Conservation (phyloP, 2,113 vertebrate genomes). For the Sceloporus tristichus region DNA sequence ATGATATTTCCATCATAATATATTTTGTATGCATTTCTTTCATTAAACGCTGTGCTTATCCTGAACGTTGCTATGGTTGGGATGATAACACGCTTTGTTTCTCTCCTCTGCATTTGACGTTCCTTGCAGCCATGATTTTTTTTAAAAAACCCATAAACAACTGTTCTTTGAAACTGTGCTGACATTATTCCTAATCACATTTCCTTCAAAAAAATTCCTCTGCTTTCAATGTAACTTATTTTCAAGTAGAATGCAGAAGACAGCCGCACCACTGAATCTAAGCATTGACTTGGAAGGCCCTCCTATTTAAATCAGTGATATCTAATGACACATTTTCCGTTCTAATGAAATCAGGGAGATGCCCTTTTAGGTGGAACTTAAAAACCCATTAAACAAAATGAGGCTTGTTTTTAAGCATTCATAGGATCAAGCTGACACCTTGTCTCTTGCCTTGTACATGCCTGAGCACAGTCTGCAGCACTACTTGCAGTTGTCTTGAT, state of each 20-base stretch:
- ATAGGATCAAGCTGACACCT: too few relatives aligned
- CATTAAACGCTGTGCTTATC: constrained; percentile 2
- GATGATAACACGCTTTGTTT: constrained; percentile 16
- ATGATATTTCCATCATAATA: constrained; percentile 23
- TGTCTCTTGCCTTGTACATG: too few relatives aligned
- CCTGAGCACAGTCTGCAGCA: too few relatives aligned
- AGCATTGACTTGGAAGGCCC: background rate
- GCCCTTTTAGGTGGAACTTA: too few relatives aligned
- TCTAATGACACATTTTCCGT: background rate
- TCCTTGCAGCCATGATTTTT: background rate
- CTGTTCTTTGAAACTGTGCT: constrained; percentile 1
- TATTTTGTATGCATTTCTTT: background rate
- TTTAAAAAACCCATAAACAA: background rate
- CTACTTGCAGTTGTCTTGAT: too few relatives aligned
- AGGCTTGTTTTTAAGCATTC: too few relatives aligned
- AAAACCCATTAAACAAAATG: too few relatives aligned
- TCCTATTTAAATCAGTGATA: background rate
- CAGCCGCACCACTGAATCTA: background rate
- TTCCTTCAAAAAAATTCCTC: background rate
- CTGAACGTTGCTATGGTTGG: background rate
- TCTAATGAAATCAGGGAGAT: background rate
- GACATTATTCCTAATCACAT: background rate
- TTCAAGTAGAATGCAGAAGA: background rate
- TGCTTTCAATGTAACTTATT: background rate
- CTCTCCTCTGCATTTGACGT: background rate